These are phyloP conservation scores for Limnodromus scolopaceus DNA, from an alignment of 2,797 vertebrate genomes.

Conservation along the genomic window DNA sequence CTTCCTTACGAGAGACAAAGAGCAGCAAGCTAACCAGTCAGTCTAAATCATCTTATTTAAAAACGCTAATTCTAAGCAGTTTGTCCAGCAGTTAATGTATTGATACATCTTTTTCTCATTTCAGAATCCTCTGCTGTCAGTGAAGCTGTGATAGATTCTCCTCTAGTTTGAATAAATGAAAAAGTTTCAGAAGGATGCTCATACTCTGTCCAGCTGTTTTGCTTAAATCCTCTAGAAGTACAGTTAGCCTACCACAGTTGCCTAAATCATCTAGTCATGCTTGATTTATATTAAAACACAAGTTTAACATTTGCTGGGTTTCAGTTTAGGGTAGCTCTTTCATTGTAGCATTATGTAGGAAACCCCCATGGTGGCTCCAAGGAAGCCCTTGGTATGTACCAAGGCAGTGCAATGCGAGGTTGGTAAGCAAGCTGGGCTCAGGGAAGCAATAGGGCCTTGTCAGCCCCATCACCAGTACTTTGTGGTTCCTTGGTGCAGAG, in stretches of 20 bases:
- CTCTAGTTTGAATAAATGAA: background rate
- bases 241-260: background rate
- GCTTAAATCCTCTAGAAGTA: background rate
- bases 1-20: background rate
- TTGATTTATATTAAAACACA: slow-evolving; percentile 10
- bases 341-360: background rate
- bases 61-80: background rate
- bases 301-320: slow-evolving; percentile 1
- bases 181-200: background rate
- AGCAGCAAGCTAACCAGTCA: slow-evolving; percentile 17
- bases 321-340: background rate
- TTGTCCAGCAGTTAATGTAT: background rate
- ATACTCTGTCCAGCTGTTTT: background rate
- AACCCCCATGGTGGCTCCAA: background rate
- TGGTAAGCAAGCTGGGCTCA: background rate
- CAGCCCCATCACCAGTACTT: background rate
- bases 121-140: background rate
- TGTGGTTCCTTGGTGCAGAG: background rate
- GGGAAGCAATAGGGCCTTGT: background rate
- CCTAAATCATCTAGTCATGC: background rate
- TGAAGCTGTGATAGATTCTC: background rate
- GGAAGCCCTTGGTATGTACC: background rate
- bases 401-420: background rate
- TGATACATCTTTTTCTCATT: slow-evolving; percentile 22
- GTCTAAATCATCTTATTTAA: slow-evolving; percentile 17